A percentile compares a stretch with the other conserved stretches of the same genome.
Conservation (phyloP, 2,113 vertebrate genomes). For the Orientallactaga bullata region DNA sequence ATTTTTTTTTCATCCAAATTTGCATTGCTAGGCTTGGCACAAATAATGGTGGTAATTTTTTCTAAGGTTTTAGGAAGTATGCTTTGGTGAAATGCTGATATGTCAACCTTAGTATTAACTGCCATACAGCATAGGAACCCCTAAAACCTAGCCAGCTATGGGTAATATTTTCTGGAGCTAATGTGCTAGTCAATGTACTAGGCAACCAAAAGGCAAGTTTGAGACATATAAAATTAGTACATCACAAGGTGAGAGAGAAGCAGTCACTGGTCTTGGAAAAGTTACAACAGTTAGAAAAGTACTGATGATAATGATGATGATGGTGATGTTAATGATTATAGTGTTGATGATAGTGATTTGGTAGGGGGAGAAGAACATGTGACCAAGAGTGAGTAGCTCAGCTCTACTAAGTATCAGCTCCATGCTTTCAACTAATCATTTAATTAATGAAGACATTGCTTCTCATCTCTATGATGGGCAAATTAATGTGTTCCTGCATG, state of each 20-base stretch:
- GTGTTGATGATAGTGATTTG: neutral
- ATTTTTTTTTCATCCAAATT: conserved; percentile 41
- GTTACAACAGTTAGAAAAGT: neutral
- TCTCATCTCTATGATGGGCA: conserved; percentile 43
- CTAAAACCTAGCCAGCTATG: neutral
- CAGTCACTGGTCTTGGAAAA: conserved; percentile 8
- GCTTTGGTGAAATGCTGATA: neutral
- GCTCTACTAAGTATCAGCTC: neutral
- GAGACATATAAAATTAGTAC: neutral
- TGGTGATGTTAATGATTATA: neutral
- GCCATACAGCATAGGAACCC: neutral
- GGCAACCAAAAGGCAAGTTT: conserved; percentile 10
- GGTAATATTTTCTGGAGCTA: neutral
- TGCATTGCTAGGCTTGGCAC: neutral
- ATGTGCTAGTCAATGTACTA: neutral
- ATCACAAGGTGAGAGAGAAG: neutral
- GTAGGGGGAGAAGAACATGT: neutral
- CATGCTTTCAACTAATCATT: conserved; percentile 4
- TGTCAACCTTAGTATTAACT: neutral
- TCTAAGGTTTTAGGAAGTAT: conserved; percentile 11
- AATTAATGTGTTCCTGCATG: conserved; percentile 6
- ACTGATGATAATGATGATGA: neutral
- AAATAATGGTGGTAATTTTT: neutral
- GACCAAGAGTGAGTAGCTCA: neutral
- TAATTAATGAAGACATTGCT: conserved; percentile 52